Evolutionary conservation across 2,888 invertebrate species (phyloP).

Genomic region (Lordiphosa fenestrarum): DNA sequence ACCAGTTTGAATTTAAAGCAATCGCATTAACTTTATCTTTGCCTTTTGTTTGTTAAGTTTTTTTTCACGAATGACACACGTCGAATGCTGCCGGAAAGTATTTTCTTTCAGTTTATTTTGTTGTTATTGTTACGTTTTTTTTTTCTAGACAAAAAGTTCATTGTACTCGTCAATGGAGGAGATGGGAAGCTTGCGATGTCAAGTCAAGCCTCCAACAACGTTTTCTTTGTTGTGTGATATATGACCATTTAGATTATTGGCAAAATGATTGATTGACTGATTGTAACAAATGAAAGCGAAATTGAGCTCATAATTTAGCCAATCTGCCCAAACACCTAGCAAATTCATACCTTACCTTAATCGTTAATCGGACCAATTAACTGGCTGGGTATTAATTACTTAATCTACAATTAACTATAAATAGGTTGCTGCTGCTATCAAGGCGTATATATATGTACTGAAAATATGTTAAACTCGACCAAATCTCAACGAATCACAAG

Average conservation of each 20-base stretch:
- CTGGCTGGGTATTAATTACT: constrained; percentile 45
- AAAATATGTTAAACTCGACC: background rate
- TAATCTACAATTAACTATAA: constrained; percentile 36
- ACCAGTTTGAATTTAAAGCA: constrained; percentile 15
- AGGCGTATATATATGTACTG: constrained; percentile 19
- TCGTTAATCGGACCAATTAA: constrained; percentile 39
- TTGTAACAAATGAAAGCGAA: constrained; percentile 1
- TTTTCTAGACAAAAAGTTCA: constrained; percentile 29
- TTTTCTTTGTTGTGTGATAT: constrained; percentile 39
- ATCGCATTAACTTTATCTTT: constrained; percentile 12
- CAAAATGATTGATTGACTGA: constrained; percentile 22
- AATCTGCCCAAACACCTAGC: constrained; percentile 3
- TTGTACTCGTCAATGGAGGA: constrained; percentile 22
- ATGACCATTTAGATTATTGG: constrained; percentile 31
- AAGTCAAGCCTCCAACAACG: constrained; percentile 20
- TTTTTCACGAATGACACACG: constrained; percentile 54
- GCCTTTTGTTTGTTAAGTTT: constrained; percentile 6
- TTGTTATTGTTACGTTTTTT: background rate
- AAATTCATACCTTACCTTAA: constrained; percentile 21
- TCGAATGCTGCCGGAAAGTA: constrained; percentile 55
- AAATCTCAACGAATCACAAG: background rate
- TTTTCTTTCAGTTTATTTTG: constrained; percentile 31
- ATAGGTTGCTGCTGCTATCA: constrained; percentile 21
- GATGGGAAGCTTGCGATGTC: constrained; percentile 3
- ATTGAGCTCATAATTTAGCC: background rate